Base-by-base conservation (phyloP, 2,113 vertebrate species). In the Festucalex cinctus region DNA sequence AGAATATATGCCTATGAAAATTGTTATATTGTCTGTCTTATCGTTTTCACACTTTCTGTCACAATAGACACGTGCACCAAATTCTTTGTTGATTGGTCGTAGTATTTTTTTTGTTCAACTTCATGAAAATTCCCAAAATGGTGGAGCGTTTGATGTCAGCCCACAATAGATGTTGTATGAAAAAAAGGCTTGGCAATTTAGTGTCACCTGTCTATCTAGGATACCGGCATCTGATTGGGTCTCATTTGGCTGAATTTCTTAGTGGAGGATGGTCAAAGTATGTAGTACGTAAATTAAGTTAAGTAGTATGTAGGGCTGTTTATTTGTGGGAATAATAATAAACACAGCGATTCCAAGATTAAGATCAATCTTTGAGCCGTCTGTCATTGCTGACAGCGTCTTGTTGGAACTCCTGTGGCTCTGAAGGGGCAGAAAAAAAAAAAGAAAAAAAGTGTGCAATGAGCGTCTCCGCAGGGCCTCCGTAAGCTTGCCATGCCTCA, bases 311-410 rank as follows among this genome's bases (percentile, higher is more conserved):
- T 32, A 26, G 12, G 14, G 36, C 12, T 7, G 16, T 13, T 62
- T 22, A 39, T 41, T 37, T 36, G 22, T 28, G 41, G 9, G 24
- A 28, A 64, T 24, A 17, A 24, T 43, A 26, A 91, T 90, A 91
- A 80, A 85, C 73, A 88, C 89, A 91, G 86, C 87, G 84, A 84
- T 86, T 83, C 88, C 78, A 88, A 82, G 83, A 73, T 73, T 87
- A 89, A 88, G 87, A 90, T 90, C 89, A 90, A 91, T 88, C 89
- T 89, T 88, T 82, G 80, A 70, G 76, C 86, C 1, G 28, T 59
- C 19, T 59, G 71, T 88, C 90, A 90, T 90, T 91, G 86, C 89
- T 91, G 89, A 90, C 85, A 85, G 87, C 88, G 83, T 90, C 88
- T 90, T 90, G 81, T 77, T 32, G 73, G 80, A 71, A 70, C 80